Percentiles rank a stretch among this genome's conserved stretches.
Evolutionary conservation across 2,888 invertebrate species (phyloP).

Genomic region (Mythimna vitellina): DNA sequence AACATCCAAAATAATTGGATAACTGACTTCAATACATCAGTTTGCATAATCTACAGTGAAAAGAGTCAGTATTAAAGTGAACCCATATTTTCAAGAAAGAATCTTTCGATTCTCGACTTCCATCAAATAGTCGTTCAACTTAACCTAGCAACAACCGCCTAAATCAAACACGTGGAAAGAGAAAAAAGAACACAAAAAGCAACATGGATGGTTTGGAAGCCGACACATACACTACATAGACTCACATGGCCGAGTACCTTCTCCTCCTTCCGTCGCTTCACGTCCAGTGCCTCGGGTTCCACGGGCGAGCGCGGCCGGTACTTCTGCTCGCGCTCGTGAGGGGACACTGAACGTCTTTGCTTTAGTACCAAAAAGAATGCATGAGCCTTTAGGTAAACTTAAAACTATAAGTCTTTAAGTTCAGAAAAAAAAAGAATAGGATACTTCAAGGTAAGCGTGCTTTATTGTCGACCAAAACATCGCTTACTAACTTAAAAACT

Average conservation of each 20-base stretch:
- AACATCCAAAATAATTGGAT: background rate
- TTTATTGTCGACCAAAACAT: background rate
- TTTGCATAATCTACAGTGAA: background rate
- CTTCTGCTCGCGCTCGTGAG: constrained; percentile 94
- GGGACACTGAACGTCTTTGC: constrained; percentile 94
- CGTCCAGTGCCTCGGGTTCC: constrained; percentile 93
- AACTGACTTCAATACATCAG: background rate
- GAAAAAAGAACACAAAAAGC: constrained; percentile 60
- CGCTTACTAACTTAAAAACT: background rate
- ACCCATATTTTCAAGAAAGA: background rate
- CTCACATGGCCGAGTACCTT: constrained; percentile 96
- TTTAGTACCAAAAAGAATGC: constrained; percentile 2
- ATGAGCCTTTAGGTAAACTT: background rate
- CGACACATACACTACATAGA: constrained; percentile 89
- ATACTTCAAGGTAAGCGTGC: background rate
- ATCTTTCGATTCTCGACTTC: background rate
- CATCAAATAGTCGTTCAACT: background rate
- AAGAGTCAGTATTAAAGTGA: background rate
- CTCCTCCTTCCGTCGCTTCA: constrained; percentile 95
- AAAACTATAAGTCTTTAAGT: too few relatives aligned
- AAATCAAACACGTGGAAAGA: constrained; percentile 30
- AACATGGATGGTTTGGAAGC: constrained; percentile 67
- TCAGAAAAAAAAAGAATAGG: too few relatives aligned
- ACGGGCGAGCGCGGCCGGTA: constrained; percentile 95
- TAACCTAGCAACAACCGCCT: constrained; percentile 53